Base-by-base conservation (phyloP, 2,888 invertebrate species). In the Idaea biselata region DNA sequence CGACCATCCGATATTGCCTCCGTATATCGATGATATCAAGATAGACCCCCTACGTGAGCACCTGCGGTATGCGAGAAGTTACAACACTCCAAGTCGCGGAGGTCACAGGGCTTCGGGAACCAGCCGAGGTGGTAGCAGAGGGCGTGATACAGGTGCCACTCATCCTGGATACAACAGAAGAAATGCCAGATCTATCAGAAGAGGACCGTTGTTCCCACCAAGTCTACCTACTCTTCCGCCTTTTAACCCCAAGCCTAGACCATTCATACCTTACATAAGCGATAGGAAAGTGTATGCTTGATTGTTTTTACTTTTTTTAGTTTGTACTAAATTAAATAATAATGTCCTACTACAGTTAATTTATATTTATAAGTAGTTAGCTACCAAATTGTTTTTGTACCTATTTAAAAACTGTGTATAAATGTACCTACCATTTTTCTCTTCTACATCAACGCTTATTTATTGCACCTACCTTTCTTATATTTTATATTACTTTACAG, bases 81-180 rank as follows among this genome's bases (percentile, higher is more conserved):
- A 18, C 18, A 63, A 79, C 69, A 33, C 79, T 76, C 60, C 83
- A 76, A 65, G 67, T 75, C 6, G 79, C 79, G 63, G 83, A 75
- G 4, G 77, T 76, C 61, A 77, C 78, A 8, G 80, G 68, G 56
- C 72, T 75, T 25, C 76, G 16, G 78, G 80, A 4, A 73, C 79
- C 58, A 75, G 77, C 54, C 75, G 75, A 57, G 67, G 70, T n/a
- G 71, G 76, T 4, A 72, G 73, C 44, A 65, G 77, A 18, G 74
- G 73, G 59, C 66, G 76, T 2, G 69, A 81, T 55, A 82, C 81
- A 6, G 81, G 81, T 6, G 63, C 77, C 6, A 81, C 81, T 4
- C 81, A 82, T 64, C 80, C 83, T 11, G 84, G 81, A 14, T 81
- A 81, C 67, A 82, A 83, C 60, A 76, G 80, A 5, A 79, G 84